phyloP scores from a whole-genome alignment of 2,888 invertebrate genomes.

The Crepidodera aurea region DNA sequence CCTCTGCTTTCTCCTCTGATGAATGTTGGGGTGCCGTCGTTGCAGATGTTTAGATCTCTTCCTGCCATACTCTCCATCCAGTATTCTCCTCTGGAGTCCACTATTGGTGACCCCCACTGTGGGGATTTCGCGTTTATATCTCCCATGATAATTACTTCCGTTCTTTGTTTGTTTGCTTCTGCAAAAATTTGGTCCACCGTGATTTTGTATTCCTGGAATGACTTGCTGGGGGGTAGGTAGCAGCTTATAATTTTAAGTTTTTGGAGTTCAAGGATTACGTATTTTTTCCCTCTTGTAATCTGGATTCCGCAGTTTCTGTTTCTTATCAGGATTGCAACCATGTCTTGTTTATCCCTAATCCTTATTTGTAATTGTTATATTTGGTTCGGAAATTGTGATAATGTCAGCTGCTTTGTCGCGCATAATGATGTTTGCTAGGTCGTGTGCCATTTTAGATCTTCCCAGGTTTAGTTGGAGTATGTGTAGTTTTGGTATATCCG shows the following conservation, averaged over 20 bases:
- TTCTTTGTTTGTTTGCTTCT: not conserved
- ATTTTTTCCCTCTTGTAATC: not conserved
- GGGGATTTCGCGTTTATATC: constrained; percentile 12
- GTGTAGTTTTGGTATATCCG: not conserved
- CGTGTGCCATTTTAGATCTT: not conserved
- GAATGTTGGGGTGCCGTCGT: constrained; percentile 6
- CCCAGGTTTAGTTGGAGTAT: not conserved
- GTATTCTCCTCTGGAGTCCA: not conserved
- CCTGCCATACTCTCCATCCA: constrained; percentile 3
- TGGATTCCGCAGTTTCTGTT: not conserved
- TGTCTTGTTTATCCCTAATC: not conserved
- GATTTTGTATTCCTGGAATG: not conserved
- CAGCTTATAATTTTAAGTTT: not conserved
- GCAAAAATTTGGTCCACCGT: not conserved
- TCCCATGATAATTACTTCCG: not conserved
- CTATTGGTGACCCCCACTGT: not conserved
- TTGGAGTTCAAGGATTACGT: not conserved
- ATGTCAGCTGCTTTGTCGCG: not conserved
- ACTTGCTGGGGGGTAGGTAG: constrained; percentile 8
- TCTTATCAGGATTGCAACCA: not conserved
- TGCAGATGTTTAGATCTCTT: not conserved
- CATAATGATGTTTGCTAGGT: not conserved
- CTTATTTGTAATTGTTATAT: not conserved
- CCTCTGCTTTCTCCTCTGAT: not conserved
- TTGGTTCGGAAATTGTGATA: not conserved